Percentiles rank a stretch among this genome's conserved stretches.
Conservation (phyloP, 53 echinoderm and acorn worm genomes). For the Holothuria scabra region DNA sequence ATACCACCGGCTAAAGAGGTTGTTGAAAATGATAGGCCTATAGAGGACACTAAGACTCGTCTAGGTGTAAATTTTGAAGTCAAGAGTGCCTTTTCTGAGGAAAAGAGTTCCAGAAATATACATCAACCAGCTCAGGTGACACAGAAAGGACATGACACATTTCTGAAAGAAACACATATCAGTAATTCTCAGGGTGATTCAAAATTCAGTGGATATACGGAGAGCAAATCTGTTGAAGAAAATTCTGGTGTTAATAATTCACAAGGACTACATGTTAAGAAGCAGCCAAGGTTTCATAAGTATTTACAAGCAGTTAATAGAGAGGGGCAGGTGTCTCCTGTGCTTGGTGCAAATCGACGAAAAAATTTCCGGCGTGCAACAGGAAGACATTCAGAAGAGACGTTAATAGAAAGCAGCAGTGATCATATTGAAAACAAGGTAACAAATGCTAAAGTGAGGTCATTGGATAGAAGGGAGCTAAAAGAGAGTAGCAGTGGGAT, state of each 20-base stretch:
- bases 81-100: no score
- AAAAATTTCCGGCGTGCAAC: slow-evolving; percentile 1
- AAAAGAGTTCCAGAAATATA: not conserved
- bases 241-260: not conserved
- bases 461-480: not conserved
- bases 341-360: not conserved
- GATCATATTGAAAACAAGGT: not conserved
- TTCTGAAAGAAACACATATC: no score
- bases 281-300: slow-evolving; percentile 2
- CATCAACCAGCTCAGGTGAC: not conserved
- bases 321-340: not conserved
- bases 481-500: not conserved
- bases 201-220: no score
- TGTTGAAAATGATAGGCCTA: no score
- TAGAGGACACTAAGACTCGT: no score
- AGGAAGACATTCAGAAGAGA: not conserved
- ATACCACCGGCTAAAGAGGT: not conserved
- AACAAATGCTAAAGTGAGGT: not conserved
- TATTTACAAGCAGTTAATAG: not conserved
- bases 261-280: not conserved
- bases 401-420: not conserved
- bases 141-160: no score
- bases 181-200: no score
- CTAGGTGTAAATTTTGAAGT: no score
- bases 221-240: no score